Evolutionary conservation across 2,113 vertebrate species (phyloP).

Genomic region (Ia io): DNA sequence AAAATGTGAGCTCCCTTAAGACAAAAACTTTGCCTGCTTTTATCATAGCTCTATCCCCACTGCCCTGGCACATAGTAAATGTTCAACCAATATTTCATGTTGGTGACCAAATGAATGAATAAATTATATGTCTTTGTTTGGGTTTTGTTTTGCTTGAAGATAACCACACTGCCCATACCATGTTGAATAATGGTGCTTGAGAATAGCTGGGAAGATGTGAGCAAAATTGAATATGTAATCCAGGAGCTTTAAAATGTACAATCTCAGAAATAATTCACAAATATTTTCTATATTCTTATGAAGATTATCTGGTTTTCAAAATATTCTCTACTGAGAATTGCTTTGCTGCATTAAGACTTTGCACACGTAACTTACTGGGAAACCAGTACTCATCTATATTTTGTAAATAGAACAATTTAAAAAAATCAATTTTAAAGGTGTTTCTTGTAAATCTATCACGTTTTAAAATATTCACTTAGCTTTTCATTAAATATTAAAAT

Average conservation of each 20-base stretch:
- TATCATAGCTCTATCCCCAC: neutral
- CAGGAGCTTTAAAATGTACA: neutral
- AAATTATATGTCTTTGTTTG: neutral
- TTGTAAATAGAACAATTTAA: neutral
- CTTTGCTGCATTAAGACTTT: neutral
- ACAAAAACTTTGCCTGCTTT: neutral
- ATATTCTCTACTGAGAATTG: neutral
- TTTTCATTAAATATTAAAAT: slow-evolving; percentile 24
- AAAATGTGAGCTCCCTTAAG: neutral
- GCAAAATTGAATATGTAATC: neutral
- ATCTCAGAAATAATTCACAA: neutral
- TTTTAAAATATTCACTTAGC: neutral
- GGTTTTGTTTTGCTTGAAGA: neutral
- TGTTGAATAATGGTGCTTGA: neutral
- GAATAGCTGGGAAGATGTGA: neutral
- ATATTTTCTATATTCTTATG: neutral
- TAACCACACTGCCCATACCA: neutral
- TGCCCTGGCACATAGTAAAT: neutral
- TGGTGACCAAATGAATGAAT: neutral
- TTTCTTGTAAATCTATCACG: neutral
- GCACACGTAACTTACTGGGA: neutral
- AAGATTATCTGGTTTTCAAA: neutral
- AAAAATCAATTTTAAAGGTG: neutral
- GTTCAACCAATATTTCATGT: neutral
- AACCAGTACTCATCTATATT: neutral